A percentile compares a stretch with the other conserved stretches of the same genome.
These are phyloP conservation scores for Pachyrhynchus sulphureomaculatus DNA, from an alignment of 1,140 invertebrate genomes.

Conservation along the genomic window DNA sequence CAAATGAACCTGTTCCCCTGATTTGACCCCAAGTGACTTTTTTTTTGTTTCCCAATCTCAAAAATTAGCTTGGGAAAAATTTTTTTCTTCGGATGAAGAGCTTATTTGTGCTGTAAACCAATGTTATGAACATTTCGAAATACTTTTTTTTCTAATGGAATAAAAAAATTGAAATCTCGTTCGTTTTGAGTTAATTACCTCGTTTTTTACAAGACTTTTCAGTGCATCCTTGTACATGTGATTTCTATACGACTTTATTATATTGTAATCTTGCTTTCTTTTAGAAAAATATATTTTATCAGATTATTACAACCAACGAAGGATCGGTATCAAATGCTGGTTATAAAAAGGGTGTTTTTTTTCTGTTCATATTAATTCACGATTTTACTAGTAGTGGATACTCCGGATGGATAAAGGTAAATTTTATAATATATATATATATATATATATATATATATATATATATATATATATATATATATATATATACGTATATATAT, in stretches of 20 bases:
- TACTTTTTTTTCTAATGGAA: no score
- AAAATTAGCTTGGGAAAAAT: no score
- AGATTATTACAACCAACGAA: constrained; percentile 27
- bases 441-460: background rate
- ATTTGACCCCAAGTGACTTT: no score
- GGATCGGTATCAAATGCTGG: constrained; percentile 35
- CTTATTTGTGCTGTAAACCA: no score
- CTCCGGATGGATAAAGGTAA: constrained; percentile 49
- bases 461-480: background rate
- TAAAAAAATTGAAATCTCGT: background rate
- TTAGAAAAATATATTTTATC: constrained; percentile 5
- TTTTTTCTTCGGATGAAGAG: no score
- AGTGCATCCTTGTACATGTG: background rate
- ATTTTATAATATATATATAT: background rate
- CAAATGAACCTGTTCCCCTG: no score
- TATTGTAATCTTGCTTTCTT: background rate
- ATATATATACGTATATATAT: background rate
- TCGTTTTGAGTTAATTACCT: background rate
- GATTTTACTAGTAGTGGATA: constrained; percentile 50
- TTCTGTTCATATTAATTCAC: constrained; percentile 44
- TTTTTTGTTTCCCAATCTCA: no score
- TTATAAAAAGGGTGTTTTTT: constrained; percentile 32
- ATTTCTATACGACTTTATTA: no score
- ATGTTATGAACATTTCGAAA: no score
- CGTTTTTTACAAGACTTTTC: background rate